phyloP scores from a whole-genome alignment of 2,797 vertebrate species.

The Philypnodon macrostomus region DNA sequence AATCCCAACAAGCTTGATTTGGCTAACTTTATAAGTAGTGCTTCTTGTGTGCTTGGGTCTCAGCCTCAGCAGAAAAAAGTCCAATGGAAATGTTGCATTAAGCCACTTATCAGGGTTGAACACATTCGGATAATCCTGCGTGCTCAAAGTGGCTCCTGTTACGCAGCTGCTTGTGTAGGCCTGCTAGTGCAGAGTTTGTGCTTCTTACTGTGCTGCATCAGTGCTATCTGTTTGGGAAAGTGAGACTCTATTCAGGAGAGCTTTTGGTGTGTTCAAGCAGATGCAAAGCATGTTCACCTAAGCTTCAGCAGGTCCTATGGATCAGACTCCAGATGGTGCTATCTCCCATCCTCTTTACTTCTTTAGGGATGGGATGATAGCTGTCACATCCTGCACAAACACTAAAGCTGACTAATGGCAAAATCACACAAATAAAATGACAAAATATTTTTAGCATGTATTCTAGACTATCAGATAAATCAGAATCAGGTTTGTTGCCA shows the following conservation, averaged over 20 bases:
- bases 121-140: constrained; percentile 81
- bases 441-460: not conserved
- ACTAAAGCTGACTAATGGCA: constrained; percentile 8
- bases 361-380: constrained; percentile 15
- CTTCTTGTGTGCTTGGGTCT: constrained; percentile 74
- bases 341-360: constrained; percentile 11
- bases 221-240: constrained; percentile 25
- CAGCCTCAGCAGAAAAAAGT: constrained; percentile 76
- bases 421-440: too few relatives aligned
- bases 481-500: too few relatives aligned
- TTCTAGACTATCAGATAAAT: too few relatives aligned
- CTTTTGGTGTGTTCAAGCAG: constrained; percentile 34
- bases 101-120: constrained; percentile 82
- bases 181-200: constrained; percentile 42
- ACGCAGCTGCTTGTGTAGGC: constrained; percentile 64
- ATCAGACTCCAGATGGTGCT: constrained; percentile 44
- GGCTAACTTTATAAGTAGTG: constrained; percentile 80
- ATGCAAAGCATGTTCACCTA: constrained; percentile 26
- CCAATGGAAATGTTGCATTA: constrained; percentile 78
- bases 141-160: constrained; percentile 78
- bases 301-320: constrained; percentile 36
- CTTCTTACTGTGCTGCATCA: constrained; percentile 36
- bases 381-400: constrained; percentile 40
- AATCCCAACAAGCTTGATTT: constrained; percentile 78
- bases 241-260: constrained; percentile 20